phyloP scores from a whole-genome alignment of 53 echinoderm and acorn worm genomes.

The Arbacia lixula region DNA sequence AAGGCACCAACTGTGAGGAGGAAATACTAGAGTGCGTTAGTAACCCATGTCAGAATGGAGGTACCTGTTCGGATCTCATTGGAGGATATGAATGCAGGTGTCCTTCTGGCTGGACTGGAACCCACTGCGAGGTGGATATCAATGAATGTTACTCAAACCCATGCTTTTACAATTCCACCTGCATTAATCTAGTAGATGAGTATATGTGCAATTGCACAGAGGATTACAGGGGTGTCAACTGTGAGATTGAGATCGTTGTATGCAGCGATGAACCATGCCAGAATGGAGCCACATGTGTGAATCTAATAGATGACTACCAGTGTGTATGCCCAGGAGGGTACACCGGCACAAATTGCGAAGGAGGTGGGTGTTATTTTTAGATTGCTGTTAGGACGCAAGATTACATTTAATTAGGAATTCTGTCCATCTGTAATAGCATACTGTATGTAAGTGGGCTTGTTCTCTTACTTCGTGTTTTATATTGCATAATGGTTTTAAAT shows the following conservation, averaged over 20 bases:
- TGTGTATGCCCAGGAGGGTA: constrained; percentile 38
- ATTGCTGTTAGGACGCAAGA: no score
- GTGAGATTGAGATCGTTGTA: constrained; percentile 38
- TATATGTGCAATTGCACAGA: constrained; percentile 52
- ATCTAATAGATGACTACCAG: constrained; percentile 9
- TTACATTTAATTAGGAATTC: no score
- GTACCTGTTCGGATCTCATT: constrained; percentile 34
- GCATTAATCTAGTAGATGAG: constrained; percentile 26
- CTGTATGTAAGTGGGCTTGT: no score
- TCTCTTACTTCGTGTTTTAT: no score
- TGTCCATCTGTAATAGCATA: no score
- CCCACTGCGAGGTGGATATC: constrained; percentile 36
- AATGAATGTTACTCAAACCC: constrained; percentile 31
- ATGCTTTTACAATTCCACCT: constrained; percentile 31
- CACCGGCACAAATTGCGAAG: constrained; percentile 41
- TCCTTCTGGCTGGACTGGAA: constrained; percentile 26
- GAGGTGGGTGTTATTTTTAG: neutral
- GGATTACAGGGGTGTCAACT: constrained; percentile 28
- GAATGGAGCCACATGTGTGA: constrained; percentile 43
- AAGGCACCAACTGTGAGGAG: constrained; percentile 35
- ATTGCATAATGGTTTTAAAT: no score
- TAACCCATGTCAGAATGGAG: constrained; percentile 44
- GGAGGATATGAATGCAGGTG: constrained; percentile 49
- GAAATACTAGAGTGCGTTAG: constrained; percentile 47
- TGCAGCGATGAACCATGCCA: constrained; percentile 41